Conservation (phyloP, 2,888 invertebrate genomes). For the Drosophila melanocephala region DNA sequence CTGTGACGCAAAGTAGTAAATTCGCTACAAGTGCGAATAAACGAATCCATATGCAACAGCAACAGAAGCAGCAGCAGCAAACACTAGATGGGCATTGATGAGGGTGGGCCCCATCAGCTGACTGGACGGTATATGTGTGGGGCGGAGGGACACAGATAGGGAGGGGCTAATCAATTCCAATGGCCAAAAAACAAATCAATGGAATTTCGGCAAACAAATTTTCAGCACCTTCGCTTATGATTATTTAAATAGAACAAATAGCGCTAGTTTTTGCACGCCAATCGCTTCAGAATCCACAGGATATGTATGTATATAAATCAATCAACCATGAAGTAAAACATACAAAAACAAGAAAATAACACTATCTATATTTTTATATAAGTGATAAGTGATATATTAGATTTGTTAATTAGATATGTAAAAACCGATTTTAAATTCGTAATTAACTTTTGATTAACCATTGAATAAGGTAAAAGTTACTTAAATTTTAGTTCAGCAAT, state of each 20-base stretch:
- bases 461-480: neutral
- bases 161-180: constrained; percentile 18
- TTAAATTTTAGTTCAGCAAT: neutral
- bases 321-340: constrained; percentile 11
- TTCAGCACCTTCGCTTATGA: constrained; percentile 58
- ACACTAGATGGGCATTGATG: neutral
- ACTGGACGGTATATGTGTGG: neutral
- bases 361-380: neutral
- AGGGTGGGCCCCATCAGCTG: constrained; percentile 35
- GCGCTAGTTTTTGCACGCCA: constrained; percentile 22
- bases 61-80: constrained; percentile 5
- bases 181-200: constrained; percentile 60
- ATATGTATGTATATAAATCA: constrained; percentile 25
- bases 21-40: constrained; percentile 66
- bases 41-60: constrained; percentile 58
- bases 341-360: constrained; percentile 5
- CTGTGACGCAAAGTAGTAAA: constrained; percentile 77
- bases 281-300: constrained; percentile 43
- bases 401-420: neutral
- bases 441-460: neutral
- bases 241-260: constrained; percentile 58
- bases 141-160: neutral
- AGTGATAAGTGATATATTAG: neutral
- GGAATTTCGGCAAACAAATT: constrained; percentile 26
- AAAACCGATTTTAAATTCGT: neutral